phyloP scores from a whole-genome alignment of 2,888 invertebrate genomes.

The Lithodes maja region DNA sequence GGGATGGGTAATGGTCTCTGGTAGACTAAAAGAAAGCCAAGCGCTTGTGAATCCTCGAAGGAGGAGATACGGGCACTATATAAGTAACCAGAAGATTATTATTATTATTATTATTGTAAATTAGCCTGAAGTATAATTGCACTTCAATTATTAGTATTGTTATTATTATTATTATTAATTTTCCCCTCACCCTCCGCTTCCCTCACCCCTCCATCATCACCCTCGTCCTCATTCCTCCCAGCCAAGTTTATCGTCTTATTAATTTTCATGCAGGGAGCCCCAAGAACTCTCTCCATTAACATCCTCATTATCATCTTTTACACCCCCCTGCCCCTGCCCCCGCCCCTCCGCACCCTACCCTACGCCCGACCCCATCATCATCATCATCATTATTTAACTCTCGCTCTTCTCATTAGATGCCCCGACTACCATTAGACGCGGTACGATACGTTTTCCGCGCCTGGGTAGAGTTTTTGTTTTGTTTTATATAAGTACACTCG shows the following conservation, averaged over 20 bases:
- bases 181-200: background rate
- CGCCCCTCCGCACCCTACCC: background rate
- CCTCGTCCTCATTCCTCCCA: background rate
- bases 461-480: no score
- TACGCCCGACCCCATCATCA: background rate
- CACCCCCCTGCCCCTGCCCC: background rate
- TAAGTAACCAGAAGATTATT: no score
- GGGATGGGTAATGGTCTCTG: no score
- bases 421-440: background rate
- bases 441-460: background rate
- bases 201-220: background rate
- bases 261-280: background rate
- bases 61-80: no score
- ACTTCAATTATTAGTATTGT: background rate
- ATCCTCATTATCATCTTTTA: slow-evolving; percentile 1
- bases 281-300: slow-evolving; percentile 1
- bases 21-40: no score
- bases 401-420: background rate
- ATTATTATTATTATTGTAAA: no score
- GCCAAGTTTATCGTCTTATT: background rate
- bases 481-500: no score
- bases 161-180: background rate
- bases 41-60: no score
- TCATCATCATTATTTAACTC: background rate
- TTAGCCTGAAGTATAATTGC: no score